Base-by-base conservation (phyloP, 2,888 invertebrate genomes). In the Sinhomidia bicolor region DNA sequence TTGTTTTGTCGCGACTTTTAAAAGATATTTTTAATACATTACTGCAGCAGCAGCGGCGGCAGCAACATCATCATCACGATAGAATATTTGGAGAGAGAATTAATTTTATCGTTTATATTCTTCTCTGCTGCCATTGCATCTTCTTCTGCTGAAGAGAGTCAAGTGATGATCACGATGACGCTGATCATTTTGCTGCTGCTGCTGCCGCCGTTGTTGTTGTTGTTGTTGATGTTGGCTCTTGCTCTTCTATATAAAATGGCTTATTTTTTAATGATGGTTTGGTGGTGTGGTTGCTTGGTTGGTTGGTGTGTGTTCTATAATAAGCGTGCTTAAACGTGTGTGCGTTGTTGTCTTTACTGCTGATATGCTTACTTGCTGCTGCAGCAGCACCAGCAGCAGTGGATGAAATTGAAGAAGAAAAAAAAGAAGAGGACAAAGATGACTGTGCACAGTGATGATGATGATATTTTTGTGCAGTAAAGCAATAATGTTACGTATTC, bases 341-440 rank as follows among this genome's bases (percentile, higher is more conserved):
- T 65, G 62, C 62, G 62, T 65, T 65, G 62, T 32, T 65, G 17
- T 68, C 68, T 68, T 62, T 60, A 68, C 68, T 41, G 68, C 12
- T 68, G 10, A n/a, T n/a, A n/a, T n/a, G n/a, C n/a, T 14, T 60
- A 20, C 23, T 60, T n/a, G n/a, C 57, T 57, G 23, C 32, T 68
- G 41, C 7, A 32, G n/a, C n/a, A 32, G 29, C 0, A 3, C 5
- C 20, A 17, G 60, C 1, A 12, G 60, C 23, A 12, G 65, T 1
- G 12, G 65, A 65, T 65, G 32, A 65, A 1, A 14, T 0, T 1
- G 10, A 47, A 71, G 44, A 82, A 17, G 57, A 60, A 60, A 26
- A 71, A 41, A 65, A 68, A 47, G 78, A 85, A 36, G 71, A 83
- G 83, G 83, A 83, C 83, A 83, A 85, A 85, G 79, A 85, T 85